These are phyloP conservation scores for Agriopis marginaria DNA, from an alignment of 2,888 invertebrate genomes.

Conservation along the genomic window DNA sequence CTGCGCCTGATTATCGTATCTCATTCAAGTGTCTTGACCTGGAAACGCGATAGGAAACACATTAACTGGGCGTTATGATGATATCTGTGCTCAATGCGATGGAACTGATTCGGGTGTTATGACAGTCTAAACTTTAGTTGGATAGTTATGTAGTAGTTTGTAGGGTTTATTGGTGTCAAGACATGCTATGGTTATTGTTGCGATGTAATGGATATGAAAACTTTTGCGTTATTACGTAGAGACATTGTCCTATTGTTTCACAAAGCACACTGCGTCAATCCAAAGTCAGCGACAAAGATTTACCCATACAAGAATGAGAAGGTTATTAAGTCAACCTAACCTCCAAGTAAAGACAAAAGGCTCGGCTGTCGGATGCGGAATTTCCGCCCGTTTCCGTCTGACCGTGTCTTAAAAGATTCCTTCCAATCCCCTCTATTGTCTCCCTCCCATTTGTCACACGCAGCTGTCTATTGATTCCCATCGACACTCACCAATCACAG, in stretches of 20 bases:
- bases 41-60: constrained; percentile 44
- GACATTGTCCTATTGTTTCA: neutral
- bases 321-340: constrained; percentile 18
- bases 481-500: constrained; percentile 35
- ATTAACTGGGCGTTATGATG: constrained; percentile 33
- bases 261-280: neutral
- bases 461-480: constrained; percentile 52
- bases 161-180: neutral
- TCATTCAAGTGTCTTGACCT: constrained; percentile 44
- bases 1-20: constrained; percentile 34
- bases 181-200: neutral
- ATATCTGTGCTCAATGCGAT: constrained; percentile 20
- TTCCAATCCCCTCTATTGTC: constrained; percentile 38
- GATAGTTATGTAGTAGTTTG: constrained; percentile 1
- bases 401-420: constrained; percentile 39
- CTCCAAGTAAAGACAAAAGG: constrained; percentile 22
- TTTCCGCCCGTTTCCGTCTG: constrained; percentile 29
- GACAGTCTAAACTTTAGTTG: constrained; percentile 3
- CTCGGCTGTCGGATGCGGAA: constrained; percentile 22
- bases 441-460: constrained; percentile 50
- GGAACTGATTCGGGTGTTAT: constrained; percentile 19
- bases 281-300: neutral
- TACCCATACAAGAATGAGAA: constrained; percentile 5
- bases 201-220: neutral
- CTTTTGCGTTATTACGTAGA: neutral